Percentiles rank a stretch among this genome's conserved stretches.
phyloP scores from a whole-genome alignment of 2,113 vertebrate species.

The Psilopogon haemacephalus region DNA sequence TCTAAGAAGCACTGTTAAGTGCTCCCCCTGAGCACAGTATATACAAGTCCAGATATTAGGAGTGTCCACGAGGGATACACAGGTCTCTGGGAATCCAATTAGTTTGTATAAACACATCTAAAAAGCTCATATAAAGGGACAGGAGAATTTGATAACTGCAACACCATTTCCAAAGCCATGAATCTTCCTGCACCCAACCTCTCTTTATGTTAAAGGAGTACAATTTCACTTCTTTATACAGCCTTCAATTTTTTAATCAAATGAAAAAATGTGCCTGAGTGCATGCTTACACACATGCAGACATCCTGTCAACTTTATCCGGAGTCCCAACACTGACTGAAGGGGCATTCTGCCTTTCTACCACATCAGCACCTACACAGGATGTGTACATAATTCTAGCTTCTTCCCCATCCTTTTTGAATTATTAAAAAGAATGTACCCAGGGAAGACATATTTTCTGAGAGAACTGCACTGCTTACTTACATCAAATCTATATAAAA shows the following conservation, averaged over 20 bases:
- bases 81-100: neutral
- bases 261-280: neutral
- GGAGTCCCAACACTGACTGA: neutral
- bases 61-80: neutral
- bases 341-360: neutral
- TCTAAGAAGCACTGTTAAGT: neutral
- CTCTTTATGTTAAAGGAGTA: neutral
- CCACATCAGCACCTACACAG: neutral
- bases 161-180: neutral
- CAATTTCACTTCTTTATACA: neutral
- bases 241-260: neutral
- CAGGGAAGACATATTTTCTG: neutral
- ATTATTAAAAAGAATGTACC: neutral
- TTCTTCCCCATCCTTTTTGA: neutral
- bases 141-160: neutral
- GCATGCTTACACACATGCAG: neutral
- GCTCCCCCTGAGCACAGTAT: neutral
- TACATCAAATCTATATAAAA: neutral
- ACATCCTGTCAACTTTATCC: neutral
- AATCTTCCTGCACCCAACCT: neutral
- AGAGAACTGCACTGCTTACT: neutral
- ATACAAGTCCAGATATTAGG: neutral
- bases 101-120: neutral
- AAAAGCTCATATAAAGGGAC: neutral
- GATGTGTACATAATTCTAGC: neutral